These are phyloP conservation scores for Falcunculus frontatus DNA, from an alignment of 2,113 vertebrate species.

Conservation along the genomic window DNA sequence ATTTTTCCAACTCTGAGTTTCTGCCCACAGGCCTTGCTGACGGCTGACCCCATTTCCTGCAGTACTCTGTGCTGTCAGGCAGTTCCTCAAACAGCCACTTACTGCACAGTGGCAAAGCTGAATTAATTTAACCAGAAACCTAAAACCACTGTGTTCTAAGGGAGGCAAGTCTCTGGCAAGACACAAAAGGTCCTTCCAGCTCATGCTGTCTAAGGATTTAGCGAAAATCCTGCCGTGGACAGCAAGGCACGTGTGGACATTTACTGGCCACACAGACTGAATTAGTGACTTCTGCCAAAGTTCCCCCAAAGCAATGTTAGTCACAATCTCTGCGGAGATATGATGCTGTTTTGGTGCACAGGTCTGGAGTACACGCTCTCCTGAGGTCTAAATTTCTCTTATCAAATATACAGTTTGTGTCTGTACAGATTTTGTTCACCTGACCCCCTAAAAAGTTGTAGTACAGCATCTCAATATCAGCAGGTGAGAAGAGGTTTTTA, in stretches of 20 bases:
- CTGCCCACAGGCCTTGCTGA: background rate
- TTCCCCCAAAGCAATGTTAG: background rate
- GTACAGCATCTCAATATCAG: background rate
- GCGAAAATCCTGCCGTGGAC: background rate
- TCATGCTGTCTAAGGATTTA: background rate
- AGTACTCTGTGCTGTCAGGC: background rate
- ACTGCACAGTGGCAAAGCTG: background rate
- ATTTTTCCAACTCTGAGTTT: background rate
- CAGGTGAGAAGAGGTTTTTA: background rate
- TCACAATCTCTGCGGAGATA: background rate
- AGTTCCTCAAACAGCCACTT: background rate
- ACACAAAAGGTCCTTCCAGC: background rate
- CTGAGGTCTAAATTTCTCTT: background rate
- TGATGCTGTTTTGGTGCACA: background rate
- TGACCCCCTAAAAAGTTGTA: background rate
- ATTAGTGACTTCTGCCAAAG: background rate
- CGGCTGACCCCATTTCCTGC: background rate
- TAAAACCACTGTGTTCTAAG: background rate
- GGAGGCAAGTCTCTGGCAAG: background rate
- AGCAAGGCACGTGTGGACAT: background rate
- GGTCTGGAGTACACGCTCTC: background rate
- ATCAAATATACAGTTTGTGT: background rate
- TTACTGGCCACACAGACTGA: background rate
- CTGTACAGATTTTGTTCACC: background rate
- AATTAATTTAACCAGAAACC: background rate